Evolutionary conservation across 2,888 invertebrate species (phyloP).

Genomic region (Arge pagana): DNA sequence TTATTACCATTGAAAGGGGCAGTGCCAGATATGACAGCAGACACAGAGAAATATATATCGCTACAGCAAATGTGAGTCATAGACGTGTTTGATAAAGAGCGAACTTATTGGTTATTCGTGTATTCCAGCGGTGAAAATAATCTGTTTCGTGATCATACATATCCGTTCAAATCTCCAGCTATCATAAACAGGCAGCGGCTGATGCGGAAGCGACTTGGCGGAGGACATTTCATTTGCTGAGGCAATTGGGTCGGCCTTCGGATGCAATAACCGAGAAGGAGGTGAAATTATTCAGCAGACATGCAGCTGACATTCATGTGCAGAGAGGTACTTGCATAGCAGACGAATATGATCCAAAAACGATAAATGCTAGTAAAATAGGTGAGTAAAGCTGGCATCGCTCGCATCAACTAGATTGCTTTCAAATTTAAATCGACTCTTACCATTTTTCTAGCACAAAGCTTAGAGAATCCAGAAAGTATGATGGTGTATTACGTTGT

Average conservation of each 20-base stretch:
- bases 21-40: slow-evolving; percentile 95
- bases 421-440: slow-evolving; percentile 22
- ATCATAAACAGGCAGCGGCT: slow-evolving; percentile 79
- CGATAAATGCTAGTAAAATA: slow-evolving; percentile 64
- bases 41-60: slow-evolving; percentile 86
- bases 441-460: slow-evolving; percentile 62
- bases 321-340: slow-evolving; percentile 79
- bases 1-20: slow-evolving; percentile 83
- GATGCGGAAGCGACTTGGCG: slow-evolving; percentile 83
- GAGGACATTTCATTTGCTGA: slow-evolving; percentile 78
- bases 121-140: slow-evolving; percentile 3
- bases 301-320: slow-evolving; percentile 80
- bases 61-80: slow-evolving; percentile 78
- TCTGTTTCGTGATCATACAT: neutral
- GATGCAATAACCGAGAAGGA: slow-evolving; percentile 78
- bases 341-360: slow-evolving; percentile 76
- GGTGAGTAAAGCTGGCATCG: slow-evolving; percentile 47
- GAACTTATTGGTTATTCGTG: slow-evolving; percentile 2
- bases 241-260: slow-evolving; percentile 75
- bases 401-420: neutral
- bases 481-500: slow-evolving; percentile 90
- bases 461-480: slow-evolving; percentile 82
- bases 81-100: slow-evolving; percentile 8
- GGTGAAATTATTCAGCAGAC: slow-evolving; percentile 86
- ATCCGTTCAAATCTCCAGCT: slow-evolving; percentile 55